Evolutionary conservation across 2,797 vertebrate species (phyloP), one percentile per base, ranked within the genome.

Genomic region (Microchirus variegatus): DNA sequence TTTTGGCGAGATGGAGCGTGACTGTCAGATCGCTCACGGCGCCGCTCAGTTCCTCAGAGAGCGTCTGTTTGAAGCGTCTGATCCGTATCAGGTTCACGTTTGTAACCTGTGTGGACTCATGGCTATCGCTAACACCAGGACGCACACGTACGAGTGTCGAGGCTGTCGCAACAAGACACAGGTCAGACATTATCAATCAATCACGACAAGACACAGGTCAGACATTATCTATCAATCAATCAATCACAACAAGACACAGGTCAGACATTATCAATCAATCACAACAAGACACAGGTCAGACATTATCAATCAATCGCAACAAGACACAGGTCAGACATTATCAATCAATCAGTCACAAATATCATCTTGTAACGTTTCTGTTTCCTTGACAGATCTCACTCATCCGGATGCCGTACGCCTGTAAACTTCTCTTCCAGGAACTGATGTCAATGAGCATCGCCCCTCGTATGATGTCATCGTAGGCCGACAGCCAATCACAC

Each of bases 371-470:
- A 12, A 48, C 19, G 6, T 6, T 42, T 42, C 5, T 22, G 15
- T 54, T 1, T 16, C 18, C 2, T 48, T 8, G 4, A 18, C 53
- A 99, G 97, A 98, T 99, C 68, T 99, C 97, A 10, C 83, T 99
- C 91, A 95, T 99, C 37, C 91, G 96, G 76, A 95, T 99, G 96
- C 97, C 97, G 0, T 99, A 99, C 0, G 97, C 97, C 37, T 99
- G 97, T 88, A 99, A 99, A 75, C 95, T 99, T 11, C 91, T 99
- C 19, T 99, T 99, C 90, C 97, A 99, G 82, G 97, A 99, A 74
- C 79, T 99, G 57, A 98, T 99, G 97, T 99, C 97, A 0, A 99
- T 99, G 97, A 98, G 97, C 70, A 99, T 99, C 14, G 97, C 97
- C 43, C 97, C 97, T 14, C 96, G 97, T 1, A 99, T 99, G 97